Evolutionary conservation across 2,888 invertebrate genomes (phyloP).

Genomic region (Microctonus hyperodae): DNA sequence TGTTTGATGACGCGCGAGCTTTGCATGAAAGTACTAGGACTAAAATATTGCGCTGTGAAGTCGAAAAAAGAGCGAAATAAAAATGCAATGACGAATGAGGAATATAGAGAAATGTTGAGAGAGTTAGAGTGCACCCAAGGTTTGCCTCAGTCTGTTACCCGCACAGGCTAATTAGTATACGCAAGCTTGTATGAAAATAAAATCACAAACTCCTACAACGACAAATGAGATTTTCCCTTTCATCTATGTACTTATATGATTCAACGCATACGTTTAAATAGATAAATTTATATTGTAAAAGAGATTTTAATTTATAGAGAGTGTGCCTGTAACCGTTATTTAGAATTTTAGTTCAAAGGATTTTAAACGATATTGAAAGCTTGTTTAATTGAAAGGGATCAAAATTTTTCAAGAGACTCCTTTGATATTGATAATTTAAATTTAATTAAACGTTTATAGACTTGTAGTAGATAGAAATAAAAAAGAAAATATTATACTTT

Average conservation of each 20-base stretch:
- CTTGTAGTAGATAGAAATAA: no score
- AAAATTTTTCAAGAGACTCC: not conserved
- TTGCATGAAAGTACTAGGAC: not conserved
- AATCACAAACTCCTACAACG: constrained; percentile 13
- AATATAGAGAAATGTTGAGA: not conserved
- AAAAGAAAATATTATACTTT: no score
- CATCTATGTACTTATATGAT: not conserved
- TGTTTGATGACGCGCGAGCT: not conserved
- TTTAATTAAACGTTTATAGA: no score
- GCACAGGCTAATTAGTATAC: constrained; percentile 21
- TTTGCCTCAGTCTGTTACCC: constrained; percentile 18
- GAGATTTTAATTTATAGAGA: no score
- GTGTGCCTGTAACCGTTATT: no score
- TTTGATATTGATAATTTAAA: not conserved
- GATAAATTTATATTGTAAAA: not conserved
- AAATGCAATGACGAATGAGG: no score
- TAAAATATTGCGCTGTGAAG: not conserved
- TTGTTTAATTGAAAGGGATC: not conserved
- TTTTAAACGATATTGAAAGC: not conserved
- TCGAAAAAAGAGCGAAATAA: not conserved
- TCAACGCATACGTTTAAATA: no score
- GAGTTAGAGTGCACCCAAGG: no score
- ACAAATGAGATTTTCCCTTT: constrained; percentile 4
- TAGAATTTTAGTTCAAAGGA: no score
- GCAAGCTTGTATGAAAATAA: constrained; percentile 20